phyloP scores from a whole-genome alignment of 2,888 invertebrate species.

The Sisyra nigra region DNA sequence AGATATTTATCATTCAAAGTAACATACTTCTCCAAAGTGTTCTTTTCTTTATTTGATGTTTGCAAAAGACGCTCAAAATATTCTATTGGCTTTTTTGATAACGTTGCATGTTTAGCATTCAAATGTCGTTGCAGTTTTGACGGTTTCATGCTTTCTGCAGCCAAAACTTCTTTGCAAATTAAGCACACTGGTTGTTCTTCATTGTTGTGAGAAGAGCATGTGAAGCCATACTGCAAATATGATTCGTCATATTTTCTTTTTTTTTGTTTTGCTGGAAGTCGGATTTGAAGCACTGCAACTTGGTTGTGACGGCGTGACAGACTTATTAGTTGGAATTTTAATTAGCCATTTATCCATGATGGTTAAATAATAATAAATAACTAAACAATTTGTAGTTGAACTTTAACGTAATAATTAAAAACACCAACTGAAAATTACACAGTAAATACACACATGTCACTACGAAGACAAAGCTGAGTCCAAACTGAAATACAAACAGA shows the following conservation, averaged over 20 bases:
- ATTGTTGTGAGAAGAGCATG: slow-evolving; percentile 9
- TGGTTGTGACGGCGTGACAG: slow-evolving; percentile 9
- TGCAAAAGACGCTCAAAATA: slow-evolving; percentile 9
- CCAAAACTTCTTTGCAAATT: slow-evolving; percentile 14
- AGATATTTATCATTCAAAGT: slow-evolving; percentile 8
- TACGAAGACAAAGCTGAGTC: slow-evolving; percentile 10
- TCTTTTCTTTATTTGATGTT: slow-evolving; percentile 8
- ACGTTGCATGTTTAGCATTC: slow-evolving; percentile 9
- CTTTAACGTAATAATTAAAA: slow-evolving; percentile 10
- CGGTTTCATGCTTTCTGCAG: slow-evolving; percentile 9
- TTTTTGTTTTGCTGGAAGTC: slow-evolving; percentile 8
- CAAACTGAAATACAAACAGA: slow-evolving; percentile 10
- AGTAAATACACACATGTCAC: slow-evolving; percentile 11
- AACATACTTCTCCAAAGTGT: slow-evolving; percentile 8
- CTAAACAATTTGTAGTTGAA: slow-evolving; percentile 10
- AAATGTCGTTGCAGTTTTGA: slow-evolving; percentile 12
- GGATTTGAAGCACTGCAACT: slow-evolving; percentile 8
- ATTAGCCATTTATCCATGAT: slow-evolving; percentile 10
- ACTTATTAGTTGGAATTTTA: slow-evolving; percentile 10
- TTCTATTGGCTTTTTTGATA: slow-evolving; percentile 10
- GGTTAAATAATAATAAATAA: slow-evolving; percentile 11
- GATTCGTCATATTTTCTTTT: slow-evolving; percentile 4
- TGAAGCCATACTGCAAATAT: slow-evolving; percentile 13
- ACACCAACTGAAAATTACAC: slow-evolving; percentile 10
- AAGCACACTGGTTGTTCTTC: slow-evolving; percentile 14